Percentiles rank a stretch among this genome's conserved stretches.
Conservation (phyloP, 1,140 invertebrate species). For the Tetraneura akinire region DNA sequence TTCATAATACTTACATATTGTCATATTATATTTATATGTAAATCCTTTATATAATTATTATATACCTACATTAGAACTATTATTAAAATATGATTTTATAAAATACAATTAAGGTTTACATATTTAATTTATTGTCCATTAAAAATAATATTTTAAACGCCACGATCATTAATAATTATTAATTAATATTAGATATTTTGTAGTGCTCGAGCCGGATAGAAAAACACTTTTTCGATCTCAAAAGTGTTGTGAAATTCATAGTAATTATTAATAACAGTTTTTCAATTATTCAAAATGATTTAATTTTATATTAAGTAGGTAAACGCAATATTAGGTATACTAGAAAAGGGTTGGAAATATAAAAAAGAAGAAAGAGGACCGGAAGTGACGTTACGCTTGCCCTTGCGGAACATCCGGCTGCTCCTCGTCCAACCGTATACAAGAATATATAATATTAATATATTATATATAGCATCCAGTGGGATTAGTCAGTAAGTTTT, state of each 20-base stretch:
- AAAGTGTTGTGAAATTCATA: conserved; percentile 6
- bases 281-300: conserved; percentile 10
- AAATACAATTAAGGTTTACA: too few relatives aligned
- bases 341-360: conserved; percentile 23
- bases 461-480: not conserved
- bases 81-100: too few relatives aligned
- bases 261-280: conserved; percentile 40
- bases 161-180: too few relatives aligned
- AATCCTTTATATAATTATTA: too few relatives aligned
- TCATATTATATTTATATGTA: too few relatives aligned
- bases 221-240: not conserved
- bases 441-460: conserved; percentile 10
- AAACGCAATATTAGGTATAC: not conserved
- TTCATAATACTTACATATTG: too few relatives aligned
- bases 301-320: conserved; percentile 10
- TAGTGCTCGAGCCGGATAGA: not conserved
- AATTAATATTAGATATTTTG: too few relatives aligned
- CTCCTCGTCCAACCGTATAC: conserved; percentile 45
- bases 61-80: too few relatives aligned
- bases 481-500: conserved; percentile 46
- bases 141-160: not conserved
- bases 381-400: conserved; percentile 49
- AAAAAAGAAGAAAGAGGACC: conserved; percentile 31
- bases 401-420: conserved; percentile 50
- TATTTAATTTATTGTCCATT: not conserved